Conservation (phyloP, 2,797 vertebrate genomes). For the Poecilia velifera region DNA sequence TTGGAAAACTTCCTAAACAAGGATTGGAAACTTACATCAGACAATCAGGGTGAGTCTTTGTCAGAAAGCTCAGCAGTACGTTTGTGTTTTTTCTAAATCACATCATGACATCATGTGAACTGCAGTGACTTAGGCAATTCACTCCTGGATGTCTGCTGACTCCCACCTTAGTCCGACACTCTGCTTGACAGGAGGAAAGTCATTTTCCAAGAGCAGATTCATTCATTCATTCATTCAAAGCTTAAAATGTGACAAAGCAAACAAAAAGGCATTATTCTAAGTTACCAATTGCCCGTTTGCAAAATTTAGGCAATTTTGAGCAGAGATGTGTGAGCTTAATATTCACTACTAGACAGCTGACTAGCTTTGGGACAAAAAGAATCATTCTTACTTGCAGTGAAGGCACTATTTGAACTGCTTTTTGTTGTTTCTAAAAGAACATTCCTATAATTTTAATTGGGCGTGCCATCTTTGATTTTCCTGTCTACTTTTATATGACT, state of each 20-base stretch:
- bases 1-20: neutral
- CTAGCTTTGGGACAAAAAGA: neutral
- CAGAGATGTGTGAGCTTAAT: neutral
- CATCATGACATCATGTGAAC: neutral
- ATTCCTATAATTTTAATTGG: neutral
- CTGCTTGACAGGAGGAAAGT: neutral
- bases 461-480: neutral
- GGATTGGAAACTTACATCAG: neutral
- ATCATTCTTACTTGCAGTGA: neutral
- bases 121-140: neutral
- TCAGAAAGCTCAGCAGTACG: neutral
- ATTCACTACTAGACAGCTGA: neutral
- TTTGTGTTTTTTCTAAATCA: neutral
- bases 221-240: neutral
- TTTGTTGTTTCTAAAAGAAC: neutral
- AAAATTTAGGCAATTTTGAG: neutral
- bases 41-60: neutral
- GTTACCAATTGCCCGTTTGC: neutral
- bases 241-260: neutral
- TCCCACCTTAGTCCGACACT: neutral
- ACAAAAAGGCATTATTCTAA: neutral
- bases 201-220: neutral
- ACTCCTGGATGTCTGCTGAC: neutral
- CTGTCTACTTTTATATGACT: slow-evolving; percentile 13
- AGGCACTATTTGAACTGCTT: neutral